These are phyloP conservation scores for Carduelis carduelis DNA, from an alignment of 2,797 vertebrate genomes.

Conservation along the genomic window DNA sequence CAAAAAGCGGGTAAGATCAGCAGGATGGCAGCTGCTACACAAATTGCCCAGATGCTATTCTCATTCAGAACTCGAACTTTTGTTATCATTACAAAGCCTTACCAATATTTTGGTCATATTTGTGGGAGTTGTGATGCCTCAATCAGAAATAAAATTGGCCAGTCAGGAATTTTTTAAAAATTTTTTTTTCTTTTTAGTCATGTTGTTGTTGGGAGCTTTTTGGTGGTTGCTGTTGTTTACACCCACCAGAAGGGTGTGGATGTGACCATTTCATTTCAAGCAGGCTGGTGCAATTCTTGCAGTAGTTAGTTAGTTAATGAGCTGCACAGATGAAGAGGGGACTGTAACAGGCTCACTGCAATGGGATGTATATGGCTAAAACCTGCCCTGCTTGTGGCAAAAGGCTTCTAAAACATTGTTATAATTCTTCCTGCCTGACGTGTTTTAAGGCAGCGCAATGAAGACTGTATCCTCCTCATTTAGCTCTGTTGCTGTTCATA, in stretches of 20 bases:
- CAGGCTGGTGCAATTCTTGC: neutral
- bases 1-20: neutral
- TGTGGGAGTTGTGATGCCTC: neutral
- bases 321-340: too few species aligned
- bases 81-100: neutral
- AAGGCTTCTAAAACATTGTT: neutral
- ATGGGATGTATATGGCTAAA: neutral
- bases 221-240: neutral
- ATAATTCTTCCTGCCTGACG: neutral
- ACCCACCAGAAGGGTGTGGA: neutral
- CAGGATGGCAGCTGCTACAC: neutral
- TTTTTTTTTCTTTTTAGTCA: rapidly evolving
- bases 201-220: neutral
- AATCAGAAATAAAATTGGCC: neutral
- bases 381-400: neutral
- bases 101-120: neutral
- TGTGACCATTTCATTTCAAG: neutral
- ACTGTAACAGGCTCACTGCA: neutral
- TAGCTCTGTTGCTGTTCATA: neutral
- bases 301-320: neutral
- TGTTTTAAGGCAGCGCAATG: neutral
- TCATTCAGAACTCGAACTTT: neutral
- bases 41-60: neutral
- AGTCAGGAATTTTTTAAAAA: too few species aligned
- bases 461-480: neutral